Conservation (phyloP, 2,797 vertebrate genomes). For the Leontopithecus rosalia region DNA sequence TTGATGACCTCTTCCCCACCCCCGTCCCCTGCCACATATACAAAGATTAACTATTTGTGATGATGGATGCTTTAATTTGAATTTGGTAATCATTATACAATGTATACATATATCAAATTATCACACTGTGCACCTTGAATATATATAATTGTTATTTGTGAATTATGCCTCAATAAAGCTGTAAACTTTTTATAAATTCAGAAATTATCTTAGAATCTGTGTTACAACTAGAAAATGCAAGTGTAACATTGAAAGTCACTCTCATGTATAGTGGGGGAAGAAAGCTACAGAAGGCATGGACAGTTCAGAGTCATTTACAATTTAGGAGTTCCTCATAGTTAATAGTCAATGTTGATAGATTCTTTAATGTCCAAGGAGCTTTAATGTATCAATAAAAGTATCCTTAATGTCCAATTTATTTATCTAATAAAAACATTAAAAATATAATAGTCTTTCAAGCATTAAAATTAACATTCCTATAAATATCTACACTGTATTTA, state of each 20-base stretch:
- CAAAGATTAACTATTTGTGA: not conserved
- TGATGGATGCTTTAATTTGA: not conserved
- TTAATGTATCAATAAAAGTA: not conserved
- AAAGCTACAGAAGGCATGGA: not conserved
- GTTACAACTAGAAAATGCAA: not conserved
- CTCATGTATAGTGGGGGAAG: not conserved
- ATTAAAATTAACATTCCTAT: conserved; percentile 1
- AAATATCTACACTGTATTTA: not conserved
- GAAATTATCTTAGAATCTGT: not conserved
- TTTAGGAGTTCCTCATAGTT: not conserved
- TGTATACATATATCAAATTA: not conserved
- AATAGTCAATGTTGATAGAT: not conserved
- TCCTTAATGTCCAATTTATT: not conserved
- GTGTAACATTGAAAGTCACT: not conserved
- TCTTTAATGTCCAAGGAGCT: not conserved
- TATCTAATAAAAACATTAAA: not conserved
- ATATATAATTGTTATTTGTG: not conserved
- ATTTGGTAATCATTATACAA: not conserved
- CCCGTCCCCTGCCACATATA: not conserved
- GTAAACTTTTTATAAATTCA: not conserved
- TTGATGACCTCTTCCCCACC: not conserved
- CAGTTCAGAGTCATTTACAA: not conserved
- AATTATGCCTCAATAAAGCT: not conserved
- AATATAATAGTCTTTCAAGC: not conserved
- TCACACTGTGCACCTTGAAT: not conserved